Evolutionary conservation across 2,113 vertebrate species (phyloP), one percentile per base, ranked within the genome.

Genomic region (Tragelaphus buxtoni): DNA sequence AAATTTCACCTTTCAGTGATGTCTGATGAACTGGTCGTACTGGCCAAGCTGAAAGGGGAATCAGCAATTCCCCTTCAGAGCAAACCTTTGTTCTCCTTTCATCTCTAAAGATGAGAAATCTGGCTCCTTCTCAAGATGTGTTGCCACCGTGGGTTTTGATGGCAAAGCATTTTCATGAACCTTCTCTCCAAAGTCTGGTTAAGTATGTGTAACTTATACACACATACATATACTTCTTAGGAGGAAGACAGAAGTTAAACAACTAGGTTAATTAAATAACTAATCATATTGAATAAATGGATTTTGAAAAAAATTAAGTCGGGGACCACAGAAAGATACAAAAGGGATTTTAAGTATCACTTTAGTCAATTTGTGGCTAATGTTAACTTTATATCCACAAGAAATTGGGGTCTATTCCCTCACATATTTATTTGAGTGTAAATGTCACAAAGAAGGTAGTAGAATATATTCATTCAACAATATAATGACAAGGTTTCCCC

Each of bases 1-100:
- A 97, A 89, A 49, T 47, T 35, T 74, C 61, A 89, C 88, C 35
- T 84, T 97, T 96, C 87, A 80, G n/a, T 24, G 55, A 49, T 77
- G 8, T 88, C 30, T 72, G 45, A 91, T 90, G 47, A 58, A 96
- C 9, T 56, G 18, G 49, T 51, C 0, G 0, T 83, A 5, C 86
- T 47, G 26, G 35, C 49, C 56, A 96, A 84, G 9, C 30, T 97
- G 79, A 91, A 94, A 92, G 53, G 3, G 1, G 20, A 74, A 81
- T 96, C 42, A 72, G 18, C 26, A 60, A 63, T 77, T 96, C 42
- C 47, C 47, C 42, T 96, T 93, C 60, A 51, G n/a, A 60, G 45
- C 20, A 63, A 90, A 2, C 2, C 76, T 96, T 91, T 86, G 39
- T 11, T 81, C 76, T 92, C 35, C 12, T 94, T 94, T 79, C 14